Evolutionary conservation across 2,797 vertebrate species (phyloP), one percentile per base, ranked within the genome.

Genomic region (Pangasius mekongensis): DNA sequence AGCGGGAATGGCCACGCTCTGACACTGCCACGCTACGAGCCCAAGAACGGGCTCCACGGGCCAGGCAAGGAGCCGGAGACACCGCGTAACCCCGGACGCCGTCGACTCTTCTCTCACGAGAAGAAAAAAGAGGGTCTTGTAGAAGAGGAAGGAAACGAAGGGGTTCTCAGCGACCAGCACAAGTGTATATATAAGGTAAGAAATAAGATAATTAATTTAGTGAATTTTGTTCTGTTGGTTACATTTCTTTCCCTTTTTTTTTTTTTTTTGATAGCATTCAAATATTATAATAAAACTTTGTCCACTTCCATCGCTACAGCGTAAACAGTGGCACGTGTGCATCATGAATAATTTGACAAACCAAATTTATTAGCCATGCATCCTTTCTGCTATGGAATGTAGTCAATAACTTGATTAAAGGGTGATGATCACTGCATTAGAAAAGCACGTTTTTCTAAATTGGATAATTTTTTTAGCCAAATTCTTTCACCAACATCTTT

Each of bases 71-170:
- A 99, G 94, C 95, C 97, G 92, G 98, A 98, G 87, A 93, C 97
- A 5, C 86, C 73, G 18, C 88, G 81, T 77, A 98, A 98, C 96
- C 97, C 96, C 0, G 98, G 98, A 93, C 97, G 98, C 90, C 97
- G 98, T 93, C 96, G 98, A 94, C 97, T 99, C 94, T 99, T 99
- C 91, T 95, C 97, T 98, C 98, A 99, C 97, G 98, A 99, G 98
- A 98, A 97, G 94, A 97, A 97, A 94, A 97, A 95, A 93, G 96
- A 95, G 91, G 97, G 96, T 92, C 95, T 93, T 18, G 86, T 78
- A 91, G 96, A 96, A 90, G 95, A 95, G 91, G 94, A 94, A 85
- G 96, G 95, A 92, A 97, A 97, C 80, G 95, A 95, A 69, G 96
- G 97, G 14, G 93, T 99, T 93, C 97, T 98, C 93, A 96, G 94